Base-by-base conservation (phyloP, 2,113 vertebrate species). In the Artemisiospiza belli region DNA sequence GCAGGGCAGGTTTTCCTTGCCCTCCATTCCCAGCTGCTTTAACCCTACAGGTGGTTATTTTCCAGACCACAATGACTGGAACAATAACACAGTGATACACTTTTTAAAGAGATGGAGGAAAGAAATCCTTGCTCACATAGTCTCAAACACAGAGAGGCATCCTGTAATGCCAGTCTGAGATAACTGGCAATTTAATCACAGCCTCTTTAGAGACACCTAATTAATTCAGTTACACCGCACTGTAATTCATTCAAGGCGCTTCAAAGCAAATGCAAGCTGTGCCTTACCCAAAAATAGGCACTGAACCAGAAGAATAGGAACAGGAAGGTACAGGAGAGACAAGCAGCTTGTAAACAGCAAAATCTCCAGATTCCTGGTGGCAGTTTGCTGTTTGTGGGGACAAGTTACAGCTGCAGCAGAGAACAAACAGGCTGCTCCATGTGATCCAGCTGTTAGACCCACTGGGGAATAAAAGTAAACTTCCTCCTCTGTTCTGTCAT, bases 231-330 rank as follows among this genome's bases (percentile, higher is more conserved):
- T 94, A 87, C 16, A 49, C 54, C 11, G 7, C 41, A 77, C 2
- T 59, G 79, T 64, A 93, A 94, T 59, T 95, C 87, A 83, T 74
- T 86, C 18, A 31, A 94, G 74, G 83, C 19, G 9, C 63, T 75
- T 63, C 87, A 95, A 96, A 92, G 83, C 51, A 64, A 85, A 84
- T 37, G 61, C 64, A 96, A 96, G 41, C 58, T 88, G 70, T 76
- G 76, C 77, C 80, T 94, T 69, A 41, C 87, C 85, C 92, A 46
- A 87, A 92, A 93, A 54, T 44, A 94, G 83, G 79, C 87, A 92
- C 41, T 19, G 59, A 91, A 66, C 23, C 87, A 95, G 79, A 91
- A 84, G 49, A 82, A 78, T 1, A 90, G 88, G 72, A 81, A 75
- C 37, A 68, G 15, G 69, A 91, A 92, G 47, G 46, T 82, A 57